Percentiles rank a stretch among this genome's conserved stretches.
Conservation (phyloP, 2,113 vertebrate species). For the Malurus melanocephalus region DNA sequence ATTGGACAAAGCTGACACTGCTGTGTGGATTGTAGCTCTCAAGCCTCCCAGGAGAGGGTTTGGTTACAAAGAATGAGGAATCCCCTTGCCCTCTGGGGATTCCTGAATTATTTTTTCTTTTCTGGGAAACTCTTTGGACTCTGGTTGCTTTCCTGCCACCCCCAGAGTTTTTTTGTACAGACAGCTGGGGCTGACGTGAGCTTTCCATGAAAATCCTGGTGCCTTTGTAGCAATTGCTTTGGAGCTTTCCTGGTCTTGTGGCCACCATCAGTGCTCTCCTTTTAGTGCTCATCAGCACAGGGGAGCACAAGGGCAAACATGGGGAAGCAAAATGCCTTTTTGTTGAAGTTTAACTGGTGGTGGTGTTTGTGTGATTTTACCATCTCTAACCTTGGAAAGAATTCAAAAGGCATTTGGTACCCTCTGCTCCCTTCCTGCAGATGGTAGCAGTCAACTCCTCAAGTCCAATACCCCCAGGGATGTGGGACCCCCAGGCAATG, state of each 20-base stretch:
- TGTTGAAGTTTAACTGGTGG: neutral
- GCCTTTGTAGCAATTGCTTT: neutral
- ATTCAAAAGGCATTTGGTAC: neutral
- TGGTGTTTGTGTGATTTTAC: neutral
- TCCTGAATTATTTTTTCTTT: neutral
- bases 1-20: neutral
- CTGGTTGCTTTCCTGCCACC: neutral
- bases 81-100: neutral
- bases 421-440: constrained; percentile 34
- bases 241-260: neutral
- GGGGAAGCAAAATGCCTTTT: neutral
- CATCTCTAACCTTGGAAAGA: neutral
- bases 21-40: neutral
- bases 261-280: neutral
- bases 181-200: neutral
- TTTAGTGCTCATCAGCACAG: neutral
- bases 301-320: neutral
- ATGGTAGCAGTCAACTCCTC: constrained; percentile 79
- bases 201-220: neutral
- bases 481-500: constrained; percentile 81
- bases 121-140: neutral
- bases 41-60: neutral
- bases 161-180: neutral
- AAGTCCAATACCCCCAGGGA: constrained; percentile 76
- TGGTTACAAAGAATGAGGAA: neutral